Percentiles rank a stretch among this genome's conserved stretches.
These are phyloP conservation scores for Habrosyne pyritoides DNA, from an alignment of 2,888 invertebrate species.

Conservation along the genomic window DNA sequence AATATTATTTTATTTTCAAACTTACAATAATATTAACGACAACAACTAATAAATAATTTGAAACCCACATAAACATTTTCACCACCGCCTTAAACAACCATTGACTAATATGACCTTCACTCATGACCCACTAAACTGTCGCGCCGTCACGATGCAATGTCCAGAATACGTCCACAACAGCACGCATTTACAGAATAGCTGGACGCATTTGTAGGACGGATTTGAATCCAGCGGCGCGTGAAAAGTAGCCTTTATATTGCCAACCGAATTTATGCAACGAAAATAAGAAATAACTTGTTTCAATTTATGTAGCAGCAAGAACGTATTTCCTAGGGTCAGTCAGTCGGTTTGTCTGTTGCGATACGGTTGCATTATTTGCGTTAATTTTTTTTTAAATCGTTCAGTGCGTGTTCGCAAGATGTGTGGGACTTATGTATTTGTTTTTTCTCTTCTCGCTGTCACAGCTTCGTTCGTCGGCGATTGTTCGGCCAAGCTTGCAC, in stretches of 20 bases:
- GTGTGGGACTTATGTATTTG: slow-evolving; percentile 65
- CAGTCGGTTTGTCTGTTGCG: slow-evolving; percentile 56
- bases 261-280: slow-evolving; percentile 74
- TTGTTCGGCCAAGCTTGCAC: slow-evolving; percentile 64
- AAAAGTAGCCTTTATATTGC: slow-evolving; percentile 69
- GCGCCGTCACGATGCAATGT: slow-evolving; percentile 22
- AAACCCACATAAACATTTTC: neutral
- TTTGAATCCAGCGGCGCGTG: slow-evolving; percentile 70
- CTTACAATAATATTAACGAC: too few species aligned
- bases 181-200: slow-evolving; percentile 39
- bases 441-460: slow-evolving; percentile 51
- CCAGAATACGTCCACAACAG: slow-evolving; percentile 46
- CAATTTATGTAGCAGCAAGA: slow-evolving; percentile 64
- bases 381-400: slow-evolving; percentile 19
- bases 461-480: slow-evolving; percentile 49
- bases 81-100: neutral
- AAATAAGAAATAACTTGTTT: slow-evolving; percentile 76
- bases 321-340: slow-evolving; percentile 50
- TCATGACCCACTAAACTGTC: slow-evolving; percentile 13
- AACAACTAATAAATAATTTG: neutral
- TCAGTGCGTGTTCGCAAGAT: slow-evolving; percentile 46
- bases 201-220: slow-evolving; percentile 63
- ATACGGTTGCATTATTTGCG: slow-evolving; percentile 36
- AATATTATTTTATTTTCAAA: too few species aligned
- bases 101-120: slow-evolving; percentile 4